A percentile compares a stretch with the other conserved stretches of the same genome.
Conservation (phyloP, 30 jellyfish, hydroid and myxozoan genomes). For the Haliclystus octoradiatus region DNA sequence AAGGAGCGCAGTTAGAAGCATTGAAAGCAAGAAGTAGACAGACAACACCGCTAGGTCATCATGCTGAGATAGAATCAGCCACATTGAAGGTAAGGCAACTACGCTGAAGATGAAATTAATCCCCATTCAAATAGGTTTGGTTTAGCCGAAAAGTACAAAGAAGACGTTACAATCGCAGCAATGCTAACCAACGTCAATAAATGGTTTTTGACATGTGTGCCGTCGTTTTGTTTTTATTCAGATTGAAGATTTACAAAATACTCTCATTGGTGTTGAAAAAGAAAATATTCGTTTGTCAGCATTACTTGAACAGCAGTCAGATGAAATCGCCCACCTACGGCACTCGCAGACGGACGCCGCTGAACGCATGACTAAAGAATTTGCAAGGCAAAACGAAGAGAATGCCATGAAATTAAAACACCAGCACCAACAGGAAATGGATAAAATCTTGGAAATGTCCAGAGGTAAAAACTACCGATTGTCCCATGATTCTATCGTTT, state of each 20-base stretch:
- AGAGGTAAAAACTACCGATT: conserved; percentile 8
- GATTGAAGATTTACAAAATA: neutral
- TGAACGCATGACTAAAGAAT: conserved; percentile 23
- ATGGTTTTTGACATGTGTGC: no score
- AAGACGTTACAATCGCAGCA: no score
- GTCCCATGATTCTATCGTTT: neutral
- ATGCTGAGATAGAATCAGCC: no score
- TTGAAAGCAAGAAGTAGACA: neutral
- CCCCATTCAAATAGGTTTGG: no score
- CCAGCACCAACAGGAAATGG: conserved; percentile 47
- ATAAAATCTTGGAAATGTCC: conserved; percentile 36
- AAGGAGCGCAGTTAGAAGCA: neutral
- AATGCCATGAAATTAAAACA: conserved; percentile 16
- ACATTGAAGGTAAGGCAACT: no score
- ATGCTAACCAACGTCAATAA: no score
- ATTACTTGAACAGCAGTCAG: neutral
- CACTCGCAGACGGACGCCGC: conserved; percentile 2
- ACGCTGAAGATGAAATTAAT: no score
- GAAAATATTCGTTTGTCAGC: neutral
- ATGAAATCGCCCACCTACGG: neutral
- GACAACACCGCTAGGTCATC: neutral
- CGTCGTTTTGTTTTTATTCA: neutral
- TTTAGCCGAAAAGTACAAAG: no score
- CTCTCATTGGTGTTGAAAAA: neutral
- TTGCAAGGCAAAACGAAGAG: conserved; percentile 14